Evolutionary conservation across 2,113 vertebrate genomes (phyloP).

Genomic region (Amblyornis subalaris): DNA sequence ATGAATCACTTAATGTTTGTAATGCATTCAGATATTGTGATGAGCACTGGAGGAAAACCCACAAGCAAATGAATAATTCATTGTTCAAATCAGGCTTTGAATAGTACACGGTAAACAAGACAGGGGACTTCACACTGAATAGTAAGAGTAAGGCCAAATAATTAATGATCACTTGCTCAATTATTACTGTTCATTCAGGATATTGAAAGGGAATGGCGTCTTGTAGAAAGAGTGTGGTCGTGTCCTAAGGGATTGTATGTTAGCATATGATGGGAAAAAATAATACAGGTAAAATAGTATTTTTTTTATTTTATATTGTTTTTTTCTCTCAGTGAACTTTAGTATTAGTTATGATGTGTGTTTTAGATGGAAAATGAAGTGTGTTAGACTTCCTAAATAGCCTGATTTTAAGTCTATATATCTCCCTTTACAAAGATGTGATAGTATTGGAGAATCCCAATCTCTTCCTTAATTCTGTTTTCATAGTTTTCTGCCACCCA

Average conservation of each 20-base stretch:
- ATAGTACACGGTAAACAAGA: constrained; percentile 7
- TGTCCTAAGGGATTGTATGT: not conserved
- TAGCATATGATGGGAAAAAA: not conserved
- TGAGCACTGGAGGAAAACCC: constrained; percentile 27
- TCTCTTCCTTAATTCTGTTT: not conserved
- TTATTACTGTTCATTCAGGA: not conserved
- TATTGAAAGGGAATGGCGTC: not conserved
- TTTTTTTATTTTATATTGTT: not conserved
- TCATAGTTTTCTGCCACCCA: not conserved
- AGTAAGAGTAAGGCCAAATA: not conserved
- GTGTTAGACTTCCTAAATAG: not conserved
- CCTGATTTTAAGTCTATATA: not conserved
- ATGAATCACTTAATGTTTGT: constrained; percentile 16
- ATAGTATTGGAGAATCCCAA: not conserved
- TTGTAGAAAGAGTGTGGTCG: not conserved
- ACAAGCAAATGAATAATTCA: constrained; percentile 43
- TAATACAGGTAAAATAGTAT: not conserved
- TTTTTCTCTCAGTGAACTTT: not conserved
- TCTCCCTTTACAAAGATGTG: not conserved
- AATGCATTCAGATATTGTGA: constrained; percentile 30
- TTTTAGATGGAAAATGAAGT: not conserved
- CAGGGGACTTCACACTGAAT: not conserved
- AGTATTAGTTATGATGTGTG: not conserved
- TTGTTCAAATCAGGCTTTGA: constrained; percentile 17
- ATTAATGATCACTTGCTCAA: not conserved